phyloP scores from a whole-genome alignment of 2,888 invertebrate species.

The Plemyria rubiginata region DNA sequence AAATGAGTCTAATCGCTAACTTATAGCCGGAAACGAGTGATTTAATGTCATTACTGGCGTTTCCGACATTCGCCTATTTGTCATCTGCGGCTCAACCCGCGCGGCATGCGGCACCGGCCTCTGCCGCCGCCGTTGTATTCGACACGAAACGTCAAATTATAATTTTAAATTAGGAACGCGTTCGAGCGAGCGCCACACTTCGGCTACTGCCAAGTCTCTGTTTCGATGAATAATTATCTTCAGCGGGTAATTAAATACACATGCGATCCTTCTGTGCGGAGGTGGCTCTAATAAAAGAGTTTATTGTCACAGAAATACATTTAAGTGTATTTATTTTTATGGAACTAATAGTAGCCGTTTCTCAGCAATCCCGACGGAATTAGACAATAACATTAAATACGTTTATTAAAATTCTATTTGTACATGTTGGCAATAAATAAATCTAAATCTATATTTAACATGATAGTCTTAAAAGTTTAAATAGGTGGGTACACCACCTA shows the following conservation, averaged over 20 bases:
- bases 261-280: conserved; percentile 27
- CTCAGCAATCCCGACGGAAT: background rate
- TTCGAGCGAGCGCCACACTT: conserved; percentile 14
- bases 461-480: background rate
- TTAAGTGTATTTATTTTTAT: conserved; percentile 8
- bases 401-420: too few relatives aligned
- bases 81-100: conserved; percentile 39
- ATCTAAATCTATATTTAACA: conserved; percentile 1
- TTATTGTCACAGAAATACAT: conserved; percentile 16
- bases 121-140: background rate
- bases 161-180: conserved; percentile 29
- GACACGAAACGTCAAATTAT: conserved; percentile 25
- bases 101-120: background rate
- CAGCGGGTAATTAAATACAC: conserved; percentile 38
- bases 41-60: conserved; percentile 50
- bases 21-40: conserved; percentile 56
- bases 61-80: conserved; percentile 49
- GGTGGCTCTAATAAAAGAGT: conserved; percentile 7
- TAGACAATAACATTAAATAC: background rate
- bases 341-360: background rate
- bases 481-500: too few relatives aligned
- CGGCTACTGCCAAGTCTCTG: conserved; percentile 16
- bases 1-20: conserved; percentile 50
- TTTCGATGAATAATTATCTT: conserved; percentile 32
- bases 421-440: too few relatives aligned